Evolutionary conservation across 2,888 invertebrate species (phyloP).

Genomic region (Lithodes maja): DNA sequence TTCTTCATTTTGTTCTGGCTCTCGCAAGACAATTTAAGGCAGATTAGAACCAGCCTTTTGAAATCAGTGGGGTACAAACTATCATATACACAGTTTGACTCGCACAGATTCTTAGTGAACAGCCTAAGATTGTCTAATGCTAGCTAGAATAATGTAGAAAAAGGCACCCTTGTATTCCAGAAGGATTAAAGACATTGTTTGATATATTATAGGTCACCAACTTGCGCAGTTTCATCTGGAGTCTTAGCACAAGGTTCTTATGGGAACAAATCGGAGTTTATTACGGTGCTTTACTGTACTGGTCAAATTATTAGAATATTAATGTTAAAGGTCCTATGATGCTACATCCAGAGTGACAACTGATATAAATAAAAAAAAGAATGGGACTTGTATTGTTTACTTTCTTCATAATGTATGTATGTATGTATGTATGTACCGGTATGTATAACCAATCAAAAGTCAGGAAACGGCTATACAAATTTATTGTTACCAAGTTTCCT

Average conservation of each 20-base stretch:
- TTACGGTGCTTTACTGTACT: neutral
- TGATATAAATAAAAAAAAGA: neutral
- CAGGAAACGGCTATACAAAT: too few relatives aligned
- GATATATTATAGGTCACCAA: neutral
- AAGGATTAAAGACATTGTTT: neutral
- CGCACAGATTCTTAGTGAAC: too few relatives aligned
- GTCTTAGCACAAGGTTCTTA: neutral
- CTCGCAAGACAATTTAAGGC: too few relatives aligned
- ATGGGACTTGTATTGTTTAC: neutral
- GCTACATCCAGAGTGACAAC: neutral
- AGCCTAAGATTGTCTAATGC: too few relatives aligned
- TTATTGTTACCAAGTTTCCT: too few relatives aligned
- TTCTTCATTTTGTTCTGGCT: too few relatives aligned
- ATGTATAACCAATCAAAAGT: too few relatives aligned
- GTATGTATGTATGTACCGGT: neutral
- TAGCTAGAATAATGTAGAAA: too few relatives aligned
- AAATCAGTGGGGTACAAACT: too few relatives aligned
- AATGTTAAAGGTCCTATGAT: neutral
- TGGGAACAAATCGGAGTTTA: neutral
- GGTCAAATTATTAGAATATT: neutral
- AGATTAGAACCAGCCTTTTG: too few relatives aligned
- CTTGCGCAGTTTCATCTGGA: constrained; percentile 7
- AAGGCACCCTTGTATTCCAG: too few relatives aligned
- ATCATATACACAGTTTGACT: too few relatives aligned
- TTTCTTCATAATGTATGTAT: neutral